Conservation (phyloP, 2,888 invertebrate species). For the Aromia moschata region DNA sequence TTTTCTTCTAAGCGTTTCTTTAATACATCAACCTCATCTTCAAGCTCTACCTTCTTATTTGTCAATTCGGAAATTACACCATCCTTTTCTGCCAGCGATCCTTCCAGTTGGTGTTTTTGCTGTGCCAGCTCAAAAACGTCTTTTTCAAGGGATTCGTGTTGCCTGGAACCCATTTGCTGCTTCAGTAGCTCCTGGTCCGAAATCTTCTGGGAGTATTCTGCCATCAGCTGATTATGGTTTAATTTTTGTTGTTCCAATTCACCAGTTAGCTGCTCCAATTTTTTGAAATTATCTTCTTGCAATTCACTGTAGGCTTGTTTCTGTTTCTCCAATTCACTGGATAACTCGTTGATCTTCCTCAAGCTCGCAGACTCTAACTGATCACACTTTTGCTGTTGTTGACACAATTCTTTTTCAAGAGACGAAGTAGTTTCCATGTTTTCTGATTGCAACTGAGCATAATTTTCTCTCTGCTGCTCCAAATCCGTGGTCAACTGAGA, state of each 20-base stretch:
- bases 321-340: constrained; percentile 41
- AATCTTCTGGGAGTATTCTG: background rate
- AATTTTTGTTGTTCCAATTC: background rate
- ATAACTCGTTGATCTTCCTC: constrained; percentile 38
- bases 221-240: background rate
- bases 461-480: constrained; percentile 9
- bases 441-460: constrained; percentile 23
- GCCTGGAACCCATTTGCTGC: constrained; percentile 1
- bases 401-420: constrained; percentile 37
- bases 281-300: constrained; percentile 10
- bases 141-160: constrained; percentile 1
- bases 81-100: constrained; percentile 29
- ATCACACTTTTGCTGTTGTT: constrained; percentile 34
- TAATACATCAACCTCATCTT: constrained; percentile 33
- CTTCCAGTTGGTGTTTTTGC: constrained; percentile 29
- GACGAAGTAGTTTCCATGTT: constrained; percentile 47
- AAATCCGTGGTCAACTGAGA: constrained; percentile 2
- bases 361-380: constrained; percentile 43
- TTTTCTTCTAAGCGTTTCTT: constrained; percentile 34
- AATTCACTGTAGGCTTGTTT: constrained; percentile 43
- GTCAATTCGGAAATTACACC: constrained; percentile 34
- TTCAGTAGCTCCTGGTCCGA: constrained; percentile 13
- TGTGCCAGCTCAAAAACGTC: constrained; percentile 16
- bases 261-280: background rate
- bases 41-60: constrained; percentile 29